Evolutionary conservation across 2,797 vertebrate genomes (phyloP).

Genomic region (Helicolenus hilgendorfi): DNA sequence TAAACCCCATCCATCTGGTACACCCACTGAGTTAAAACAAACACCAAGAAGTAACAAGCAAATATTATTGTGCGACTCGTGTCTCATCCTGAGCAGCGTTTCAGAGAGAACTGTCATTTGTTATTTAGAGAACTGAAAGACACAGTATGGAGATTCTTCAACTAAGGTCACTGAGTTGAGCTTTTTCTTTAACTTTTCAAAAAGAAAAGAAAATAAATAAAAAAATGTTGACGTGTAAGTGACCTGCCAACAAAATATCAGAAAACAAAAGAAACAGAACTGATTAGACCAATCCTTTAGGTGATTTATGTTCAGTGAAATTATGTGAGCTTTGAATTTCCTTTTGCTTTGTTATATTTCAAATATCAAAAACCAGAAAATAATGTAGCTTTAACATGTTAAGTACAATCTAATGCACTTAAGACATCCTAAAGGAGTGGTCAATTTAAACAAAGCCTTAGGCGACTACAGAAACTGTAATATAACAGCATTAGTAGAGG

Average conservation of each 20-base stretch:
- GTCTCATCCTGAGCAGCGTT: conserved; percentile 50
- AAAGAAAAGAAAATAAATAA: conserved; percentile 25
- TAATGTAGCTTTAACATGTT: not conserved
- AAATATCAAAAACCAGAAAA: not conserved
- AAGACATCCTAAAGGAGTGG: conserved; percentile 98
- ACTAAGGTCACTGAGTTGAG: conserved; percentile 98
- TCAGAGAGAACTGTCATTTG: conserved; percentile 37
- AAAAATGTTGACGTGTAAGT: conserved; percentile 94
- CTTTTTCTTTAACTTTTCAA: conserved; percentile 87
- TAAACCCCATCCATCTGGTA: conserved; percentile 74
- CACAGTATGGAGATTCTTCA: conserved; percentile 99
- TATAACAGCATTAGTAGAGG: conserved; percentile 73
- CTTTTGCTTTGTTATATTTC: not conserved
- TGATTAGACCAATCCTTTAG: conserved; percentile 97
- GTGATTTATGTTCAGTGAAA: conserved; percentile 82
- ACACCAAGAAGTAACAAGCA: conserved; percentile 57
- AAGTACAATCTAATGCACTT: conserved; percentile 11
- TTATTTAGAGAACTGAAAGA: conserved; percentile 81
- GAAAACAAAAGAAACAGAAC: conserved; percentile 85
- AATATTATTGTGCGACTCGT: conserved; percentile 36
- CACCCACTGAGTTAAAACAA: conserved; percentile 59
- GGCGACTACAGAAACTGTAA: conserved; percentile 89
- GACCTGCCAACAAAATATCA: conserved; percentile 94
- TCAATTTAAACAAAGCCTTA: conserved; percentile 97
- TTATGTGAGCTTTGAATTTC: not conserved